A percentile compares a stretch with the other conserved stretches of the same genome.
Conservation (phyloP, 2,888 invertebrate species). For the Dicyrtoma fusca region DNA sequence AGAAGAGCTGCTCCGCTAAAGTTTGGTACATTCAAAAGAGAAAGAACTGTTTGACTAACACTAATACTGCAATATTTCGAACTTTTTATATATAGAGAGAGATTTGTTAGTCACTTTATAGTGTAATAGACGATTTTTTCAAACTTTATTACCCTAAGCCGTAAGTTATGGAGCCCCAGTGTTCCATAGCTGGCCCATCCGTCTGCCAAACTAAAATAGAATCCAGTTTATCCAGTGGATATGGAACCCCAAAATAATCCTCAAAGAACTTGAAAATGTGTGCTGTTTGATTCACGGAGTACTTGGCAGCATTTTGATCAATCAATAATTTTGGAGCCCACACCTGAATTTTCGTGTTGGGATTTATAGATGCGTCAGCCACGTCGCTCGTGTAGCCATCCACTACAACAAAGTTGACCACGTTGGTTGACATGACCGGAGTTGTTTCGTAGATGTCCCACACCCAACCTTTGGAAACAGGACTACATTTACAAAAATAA, state of each 20-base stretch:
- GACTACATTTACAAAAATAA: neutral
- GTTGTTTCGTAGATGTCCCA: conserved; percentile 16
- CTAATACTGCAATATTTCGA: too few species aligned
- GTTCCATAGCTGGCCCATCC: conserved; percentile 22
- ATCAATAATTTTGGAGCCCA: conserved; percentile 17
- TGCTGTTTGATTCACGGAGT: neutral
- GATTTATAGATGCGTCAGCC: neutral
- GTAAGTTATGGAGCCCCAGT: conserved; percentile 28
- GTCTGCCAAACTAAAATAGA: conserved; percentile 19
- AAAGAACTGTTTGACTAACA: too few species aligned
- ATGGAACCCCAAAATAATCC: conserved; percentile 20
- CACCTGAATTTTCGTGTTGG: conserved; percentile 2
- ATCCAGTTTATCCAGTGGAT: conserved; percentile 13
- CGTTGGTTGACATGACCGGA: conserved; percentile 7
- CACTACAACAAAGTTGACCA: conserved; percentile 8
- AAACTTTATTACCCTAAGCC: conserved; percentile 12
- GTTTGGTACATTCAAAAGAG: neutral
- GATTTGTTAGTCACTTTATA: too few species aligned
- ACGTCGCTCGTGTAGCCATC: conserved; percentile 8
- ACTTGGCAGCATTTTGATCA: conserved; percentile 9
- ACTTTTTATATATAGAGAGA: neutral
- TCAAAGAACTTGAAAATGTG: conserved; percentile 5
- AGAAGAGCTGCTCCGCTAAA: conserved; percentile 4
- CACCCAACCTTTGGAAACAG: conserved; percentile 1
- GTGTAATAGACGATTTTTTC: too few species aligned